Evolutionary conservation across 2,797 vertebrate species (phyloP), one percentile per base, ranked within the genome.

Genomic region (Uromys caudimaculatus): DNA sequence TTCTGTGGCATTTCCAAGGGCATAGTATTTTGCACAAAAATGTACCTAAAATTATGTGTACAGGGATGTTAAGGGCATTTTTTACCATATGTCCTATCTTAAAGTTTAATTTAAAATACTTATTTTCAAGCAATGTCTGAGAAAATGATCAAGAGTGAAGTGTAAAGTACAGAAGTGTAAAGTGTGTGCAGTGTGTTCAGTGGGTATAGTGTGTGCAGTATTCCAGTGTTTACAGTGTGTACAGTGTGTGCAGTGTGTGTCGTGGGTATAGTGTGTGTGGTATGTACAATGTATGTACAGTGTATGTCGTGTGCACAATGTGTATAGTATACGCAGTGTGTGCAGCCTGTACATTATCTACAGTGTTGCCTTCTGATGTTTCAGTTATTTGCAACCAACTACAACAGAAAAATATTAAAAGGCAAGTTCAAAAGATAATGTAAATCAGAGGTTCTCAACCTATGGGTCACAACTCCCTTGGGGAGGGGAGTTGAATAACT

Each of bases 41-140:
- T 54, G 8, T 23, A n/a, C 32, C 32, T 24, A 79, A 86, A 89
- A 6, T 56, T 84, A 85, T 60, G 41, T 24, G 67, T 11, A 17
- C 1, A 56, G 4, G 84, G 32, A 91, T 27, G 17, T 52, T 86
- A 71, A 77, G 3, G 56, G 1, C 60, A 76, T 87, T 94, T 86
- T 95, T 4, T 83, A 19, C 11, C 23, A 94, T 29, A 54, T 32
- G 21, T 27, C 83, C 64, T 78, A 62, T 24, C 94, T 86, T 35
- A 92, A 95, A 56, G 3, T 47, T 96, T 84, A 94, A 0, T 86
- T 73, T 47, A 60, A 95, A 87, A 83, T n/a, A 83, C 71, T 93
- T 91, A 73, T 12, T 91, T 96, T 84, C 47, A 79, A 78, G 29
- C n/a, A 64, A 91, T 5, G 2, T n/a, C 24, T 32, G 14, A 89